Conservation (phyloP, 2,113 vertebrate species). For the Cheirogaleus medius region DNA sequence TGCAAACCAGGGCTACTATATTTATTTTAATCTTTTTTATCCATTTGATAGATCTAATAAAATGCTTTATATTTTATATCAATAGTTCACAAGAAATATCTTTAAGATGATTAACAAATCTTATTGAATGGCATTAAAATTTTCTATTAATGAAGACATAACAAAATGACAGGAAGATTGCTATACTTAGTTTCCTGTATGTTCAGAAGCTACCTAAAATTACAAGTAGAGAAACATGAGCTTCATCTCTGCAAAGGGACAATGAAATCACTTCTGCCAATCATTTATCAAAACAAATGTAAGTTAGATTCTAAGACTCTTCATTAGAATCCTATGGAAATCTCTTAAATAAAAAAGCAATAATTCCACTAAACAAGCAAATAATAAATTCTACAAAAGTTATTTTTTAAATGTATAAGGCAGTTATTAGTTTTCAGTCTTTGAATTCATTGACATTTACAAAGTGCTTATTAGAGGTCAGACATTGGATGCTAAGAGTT, state of each 20-base stretch:
- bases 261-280: constrained; percentile 39
- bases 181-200: neutral
- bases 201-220: neutral
- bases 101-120: neutral
- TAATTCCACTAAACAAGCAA: neutral
- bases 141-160: neutral
- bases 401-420: constrained; percentile 15
- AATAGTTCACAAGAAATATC: neutral
- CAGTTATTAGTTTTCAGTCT: constrained; percentile 13
- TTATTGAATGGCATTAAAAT: neutral
- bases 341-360: constrained; percentile 41
- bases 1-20: neutral
- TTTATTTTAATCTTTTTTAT: constrained; percentile 8
- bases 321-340: constrained; percentile 1
- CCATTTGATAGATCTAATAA: neutral
- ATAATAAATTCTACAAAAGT: neutral
- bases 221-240: neutral
- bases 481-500: neutral
- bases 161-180: neutral
- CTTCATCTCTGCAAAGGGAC: neutral
- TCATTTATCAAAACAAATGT: constrained; percentile 18
- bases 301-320: neutral
- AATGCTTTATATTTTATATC: constrained; percentile 1
- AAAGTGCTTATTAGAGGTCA: neutral
- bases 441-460: constrained; percentile 22